phyloP scores from a whole-genome alignment of 2,113 vertebrate species.

The Xenopus tropicalis region DNA sequence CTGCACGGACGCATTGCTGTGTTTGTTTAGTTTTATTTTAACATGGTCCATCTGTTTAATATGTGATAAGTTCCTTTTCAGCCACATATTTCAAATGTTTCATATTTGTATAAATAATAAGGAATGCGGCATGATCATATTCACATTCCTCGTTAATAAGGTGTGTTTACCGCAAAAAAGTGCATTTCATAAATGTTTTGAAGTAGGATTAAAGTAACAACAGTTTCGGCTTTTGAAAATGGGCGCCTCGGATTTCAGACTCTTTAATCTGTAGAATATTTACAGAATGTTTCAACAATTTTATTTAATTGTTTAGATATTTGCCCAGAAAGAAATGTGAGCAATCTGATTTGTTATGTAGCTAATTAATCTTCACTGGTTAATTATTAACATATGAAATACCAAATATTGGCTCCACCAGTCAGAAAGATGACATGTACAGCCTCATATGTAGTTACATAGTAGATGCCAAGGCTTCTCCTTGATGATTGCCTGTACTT shows the following conservation, averaged over 20 bases:
- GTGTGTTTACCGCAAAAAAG: background rate
- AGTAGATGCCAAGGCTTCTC: no score
- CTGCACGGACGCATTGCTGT: conserved; percentile 53
- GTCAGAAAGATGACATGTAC: no score
- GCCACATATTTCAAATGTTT: conserved; percentile 57
- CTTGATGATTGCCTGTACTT: no score
- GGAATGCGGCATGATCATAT: background rate
- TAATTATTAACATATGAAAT: conserved; percentile 21
- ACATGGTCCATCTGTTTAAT: conserved; percentile 52
- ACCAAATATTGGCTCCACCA: background rate
- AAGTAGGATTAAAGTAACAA: conserved; percentile 29
- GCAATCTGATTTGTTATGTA: background rate
- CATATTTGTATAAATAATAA: conserved; percentile 18
- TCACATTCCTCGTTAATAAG: background rate
- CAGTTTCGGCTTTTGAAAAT: conserved; percentile 4
- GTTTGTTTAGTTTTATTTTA: conserved; percentile 64
- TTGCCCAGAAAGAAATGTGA: background rate
- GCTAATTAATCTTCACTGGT: background rate
- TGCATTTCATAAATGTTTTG: conserved; percentile 51
- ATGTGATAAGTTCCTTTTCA: conserved; percentile 53
- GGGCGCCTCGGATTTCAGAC: conserved; percentile 1
- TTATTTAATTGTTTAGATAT: conserved; percentile 4
- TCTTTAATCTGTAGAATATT: conserved; percentile 1
- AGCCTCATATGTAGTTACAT: no score
- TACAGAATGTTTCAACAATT: conserved; percentile 18